Conservation (phyloP, 2,888 invertebrate species). For the Hofmannophila pseudospretella region DNA sequence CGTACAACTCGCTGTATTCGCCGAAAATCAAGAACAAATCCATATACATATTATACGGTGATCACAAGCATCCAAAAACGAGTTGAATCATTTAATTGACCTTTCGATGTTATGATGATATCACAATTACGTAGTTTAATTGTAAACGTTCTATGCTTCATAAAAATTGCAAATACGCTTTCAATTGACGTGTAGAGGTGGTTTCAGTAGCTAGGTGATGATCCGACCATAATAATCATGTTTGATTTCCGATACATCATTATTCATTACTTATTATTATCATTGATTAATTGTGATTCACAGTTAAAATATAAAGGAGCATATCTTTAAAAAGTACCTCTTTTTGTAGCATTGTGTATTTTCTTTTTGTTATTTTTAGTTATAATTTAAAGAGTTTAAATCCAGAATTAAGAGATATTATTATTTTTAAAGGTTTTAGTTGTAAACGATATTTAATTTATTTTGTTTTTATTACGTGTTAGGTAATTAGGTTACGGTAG, state of each 20-base stretch:
- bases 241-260: too few relatives aligned
- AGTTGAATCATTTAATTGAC: slow-evolving; percentile 8
- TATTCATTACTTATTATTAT: too few relatives aligned
- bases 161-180: too few relatives aligned
- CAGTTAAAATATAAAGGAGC: too few relatives aligned
- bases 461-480: slow-evolving; percentile 48
- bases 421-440: slow-evolving; percentile 52
- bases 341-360: slow-evolving; percentile 40
- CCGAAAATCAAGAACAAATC: slow-evolving; percentile 21
- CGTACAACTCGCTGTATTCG: slow-evolving; percentile 25
- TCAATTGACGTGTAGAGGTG: too few relatives aligned
- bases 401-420: slow-evolving; percentile 72
- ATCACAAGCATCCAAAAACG: slow-evolving; percentile 24
- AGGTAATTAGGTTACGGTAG: slow-evolving; percentile 21
- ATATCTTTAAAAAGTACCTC: slow-evolving; percentile 16
- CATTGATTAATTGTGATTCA: too few relatives aligned
- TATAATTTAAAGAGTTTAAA: slow-evolving; percentile 65
- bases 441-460: slow-evolving; percentile 57
- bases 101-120: too few relatives aligned
- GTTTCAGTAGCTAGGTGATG: too few relatives aligned
- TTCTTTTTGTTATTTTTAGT: slow-evolving; percentile 62
- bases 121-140: too few relatives aligned
- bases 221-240: too few relatives aligned
- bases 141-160: too few relatives aligned
- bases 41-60: slow-evolving; percentile 33